Evolutionary conservation across 2,797 vertebrate species (phyloP), one percentile per base, ranked within the genome.

Genomic region (Crenichthys baileyi): DNA sequence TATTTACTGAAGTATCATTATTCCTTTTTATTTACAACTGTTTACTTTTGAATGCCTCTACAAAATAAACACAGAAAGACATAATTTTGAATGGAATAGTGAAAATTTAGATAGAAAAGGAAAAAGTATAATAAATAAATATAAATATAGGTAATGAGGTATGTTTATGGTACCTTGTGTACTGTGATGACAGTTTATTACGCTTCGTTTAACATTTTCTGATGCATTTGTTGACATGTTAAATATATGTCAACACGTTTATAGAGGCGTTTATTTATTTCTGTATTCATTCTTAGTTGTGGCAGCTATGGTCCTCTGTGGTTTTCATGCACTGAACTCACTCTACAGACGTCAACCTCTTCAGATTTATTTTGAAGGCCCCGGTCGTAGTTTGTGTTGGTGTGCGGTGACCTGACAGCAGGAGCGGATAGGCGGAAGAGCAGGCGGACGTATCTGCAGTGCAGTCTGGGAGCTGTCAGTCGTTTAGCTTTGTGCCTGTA

Each of bases 401-500:
- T 29, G 73, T 83, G 76, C 55, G 46, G 0, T 31, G 6, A 53
- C 83, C 83, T 83, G 1, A 81, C 80, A 0, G 0, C 2, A n/a
- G 36, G 8, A 56, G 26, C 50, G 0, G 24, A 22, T 70, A 80
- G 81, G 85, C 75, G 88, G 91, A 90, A 90, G 89, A 46, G 51
- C 77, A 5, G 80, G 78, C 41, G 84, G 79, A 91, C 63, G 86
- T 31, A 75, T 86, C 93, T 92, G 94, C 93, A 93, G 91, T 94
- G 94, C 92, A 92, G 94, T 87, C 90, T 93, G 92, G 92, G 93
- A 95, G 85, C 93, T 95, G 94, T 93, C 91, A 92, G 1, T 81
- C 84, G 63, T 63, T 31, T 77, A 70, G 86, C 87, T 89, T 89
- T 91, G 91, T 91, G 79, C 79, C 73, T 78, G 70, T 78, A 41